Evolutionary conservation across 2,888 invertebrate species (phyloP).

Genomic region (Microctonus brassicae): DNA sequence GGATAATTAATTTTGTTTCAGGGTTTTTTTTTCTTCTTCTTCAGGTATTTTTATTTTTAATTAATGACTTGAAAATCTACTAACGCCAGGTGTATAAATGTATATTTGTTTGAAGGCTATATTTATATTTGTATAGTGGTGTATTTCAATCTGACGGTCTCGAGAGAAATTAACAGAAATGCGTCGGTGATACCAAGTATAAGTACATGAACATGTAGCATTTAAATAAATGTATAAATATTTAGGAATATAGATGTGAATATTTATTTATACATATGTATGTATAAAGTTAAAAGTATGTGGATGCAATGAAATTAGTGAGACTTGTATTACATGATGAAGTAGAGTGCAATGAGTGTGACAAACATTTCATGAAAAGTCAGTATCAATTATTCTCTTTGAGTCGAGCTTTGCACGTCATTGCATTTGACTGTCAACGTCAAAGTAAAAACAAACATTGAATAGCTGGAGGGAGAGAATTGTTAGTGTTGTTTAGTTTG

Average conservation of each 20-base stretch:
- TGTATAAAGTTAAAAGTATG: neutral
- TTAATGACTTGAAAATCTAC: neutral
- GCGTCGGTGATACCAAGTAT: neutral
- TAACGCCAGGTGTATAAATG: neutral
- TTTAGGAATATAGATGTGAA: neutral
- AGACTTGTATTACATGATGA: neutral
- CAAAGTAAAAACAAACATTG: neutral
- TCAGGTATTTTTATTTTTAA: neutral
- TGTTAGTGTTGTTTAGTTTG: neutral
- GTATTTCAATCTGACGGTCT: neutral
- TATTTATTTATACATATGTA: neutral
- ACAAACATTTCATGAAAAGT: neutral
- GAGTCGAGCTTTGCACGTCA: neutral
- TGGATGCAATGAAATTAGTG: neutral
- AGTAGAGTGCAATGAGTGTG: neutral
- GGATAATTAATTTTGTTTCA: neutral
- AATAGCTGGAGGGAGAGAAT: neutral
- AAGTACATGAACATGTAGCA: neutral
- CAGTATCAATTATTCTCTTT: conserved; percentile 20
- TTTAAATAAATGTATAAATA: too few species aligned
- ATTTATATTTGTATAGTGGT: neutral
- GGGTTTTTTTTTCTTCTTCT: neutral
- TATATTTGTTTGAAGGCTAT: neutral
- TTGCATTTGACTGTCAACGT: conserved; percentile 1
- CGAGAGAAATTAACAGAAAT: conserved; percentile 10